Evolutionary conservation across 2,113 vertebrate genomes (phyloP), one percentile per base, ranked within the genome.

Genomic region (Trematomus loennbergii): DNA sequence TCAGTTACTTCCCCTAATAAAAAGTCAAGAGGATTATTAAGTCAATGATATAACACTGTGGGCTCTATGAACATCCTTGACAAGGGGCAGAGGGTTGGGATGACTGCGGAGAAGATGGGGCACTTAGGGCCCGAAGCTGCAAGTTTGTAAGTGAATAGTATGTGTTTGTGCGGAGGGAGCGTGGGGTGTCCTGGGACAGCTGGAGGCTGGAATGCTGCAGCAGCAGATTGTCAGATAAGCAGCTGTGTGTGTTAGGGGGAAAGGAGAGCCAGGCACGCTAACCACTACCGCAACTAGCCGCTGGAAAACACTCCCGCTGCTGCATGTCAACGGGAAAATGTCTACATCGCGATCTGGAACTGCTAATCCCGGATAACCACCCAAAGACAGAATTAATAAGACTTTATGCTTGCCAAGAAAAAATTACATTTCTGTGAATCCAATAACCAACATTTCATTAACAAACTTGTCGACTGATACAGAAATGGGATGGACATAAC

Each of bases 171-270:
- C 81, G 84, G 72, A 87, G 58, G 66, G 82, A 86, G 79, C 61
- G 22, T 81, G 89, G 87, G 83, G 88, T 89, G 89, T 91, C 81
- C 84, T 87, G 91, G 91, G 89, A 89, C 91, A 93, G 82, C 83
- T 87, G 88, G 81, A 83, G 72, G 73, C 79, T 69, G 74, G 82
- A 92, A 81, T 78, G 86, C 92, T 92, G 72, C 76, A 84, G 89
- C 82, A 92, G 89, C 89, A 93, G 91, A 93, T 89, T 77, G 67
- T 81, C 67, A 90, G 91, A 93, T 94, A 92, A 94, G 94, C 88
- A 90, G 87, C 79, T 91, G 88, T 84, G 83, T 84, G 79, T 80
- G 85, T 89, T 61, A 73, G 64, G 70, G 71, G 65, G 75, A 70
- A 86, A 84, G 83, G 75, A 82, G 83, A 76, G 81, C 62, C 82